Percentiles rank a stretch among this genome's conserved stretches.
These are phyloP conservation scores for Gonocerus acuteangulatus DNA, from an alignment of 2,888 invertebrate genomes.

Conservation along the genomic window DNA sequence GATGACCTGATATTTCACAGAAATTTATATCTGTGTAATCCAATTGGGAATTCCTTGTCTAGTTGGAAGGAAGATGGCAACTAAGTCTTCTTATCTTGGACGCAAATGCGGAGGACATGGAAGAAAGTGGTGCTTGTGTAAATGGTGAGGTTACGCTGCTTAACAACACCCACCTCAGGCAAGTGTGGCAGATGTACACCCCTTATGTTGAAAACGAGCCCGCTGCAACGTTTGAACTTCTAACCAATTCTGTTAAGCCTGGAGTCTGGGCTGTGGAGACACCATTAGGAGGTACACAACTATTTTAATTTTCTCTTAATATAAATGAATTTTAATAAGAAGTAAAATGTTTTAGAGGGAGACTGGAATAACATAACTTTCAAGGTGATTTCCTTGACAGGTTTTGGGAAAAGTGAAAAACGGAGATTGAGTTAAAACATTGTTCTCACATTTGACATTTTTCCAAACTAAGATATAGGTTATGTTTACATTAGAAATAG, in stretches of 20 bases:
- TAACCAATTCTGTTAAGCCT: constrained; percentile 32
- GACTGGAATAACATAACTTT: no score
- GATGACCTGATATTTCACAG: no score
- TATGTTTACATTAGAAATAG: no score
- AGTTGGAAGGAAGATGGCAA: constrained; percentile 39
- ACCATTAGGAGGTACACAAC: constrained; percentile 38
- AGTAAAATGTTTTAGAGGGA: no score
- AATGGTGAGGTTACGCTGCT: constrained; percentile 37
- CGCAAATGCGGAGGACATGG: constrained; percentile 37
- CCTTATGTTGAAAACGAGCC: constrained; percentile 36
- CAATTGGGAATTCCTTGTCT: no score
- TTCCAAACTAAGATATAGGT: no score
- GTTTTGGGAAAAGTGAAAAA: no score
- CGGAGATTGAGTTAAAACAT: no score
- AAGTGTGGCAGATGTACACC: constrained; percentile 38
- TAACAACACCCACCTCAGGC: constrained; percentile 36
- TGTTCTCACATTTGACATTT: no score
- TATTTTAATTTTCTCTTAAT: neutral
- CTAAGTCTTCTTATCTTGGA: constrained; percentile 38
- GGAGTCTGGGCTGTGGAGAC: constrained; percentile 38
- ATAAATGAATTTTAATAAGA: neutral
- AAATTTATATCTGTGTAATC: no score
- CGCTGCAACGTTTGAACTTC: constrained; percentile 36
- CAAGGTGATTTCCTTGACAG: no score
- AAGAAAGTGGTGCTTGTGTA: constrained; percentile 38